Conservation (phyloP, 2,888 invertebrate species). For the Aromia moschata region DNA sequence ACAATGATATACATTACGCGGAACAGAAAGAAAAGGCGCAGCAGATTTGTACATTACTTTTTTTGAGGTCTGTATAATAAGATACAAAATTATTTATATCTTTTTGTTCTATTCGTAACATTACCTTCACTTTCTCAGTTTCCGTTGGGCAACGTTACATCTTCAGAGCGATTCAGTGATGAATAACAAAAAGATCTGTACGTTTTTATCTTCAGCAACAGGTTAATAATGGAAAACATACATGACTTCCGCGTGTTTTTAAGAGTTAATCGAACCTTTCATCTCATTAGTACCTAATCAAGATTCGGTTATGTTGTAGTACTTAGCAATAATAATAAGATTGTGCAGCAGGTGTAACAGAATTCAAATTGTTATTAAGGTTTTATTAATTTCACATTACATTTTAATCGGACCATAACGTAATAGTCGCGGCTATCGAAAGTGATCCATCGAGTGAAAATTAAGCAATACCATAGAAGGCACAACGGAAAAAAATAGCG, state of each 20-base stretch:
- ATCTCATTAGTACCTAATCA: constrained; percentile 5
- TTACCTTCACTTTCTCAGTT: too few relatives aligned
- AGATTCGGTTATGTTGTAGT: constrained; percentile 3
- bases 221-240: neutral
- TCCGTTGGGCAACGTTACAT: too few relatives aligned
- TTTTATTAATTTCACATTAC: constrained; percentile 2
- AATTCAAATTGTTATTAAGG: constrained; percentile 4
- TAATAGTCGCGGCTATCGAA: neutral
- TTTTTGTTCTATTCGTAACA: too few relatives aligned
- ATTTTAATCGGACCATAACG: constrained; percentile 5
- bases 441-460: constrained; percentile 1
- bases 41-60: too few relatives aligned
- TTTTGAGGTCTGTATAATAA: too few relatives aligned
- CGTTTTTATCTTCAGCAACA: neutral
- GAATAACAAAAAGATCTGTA: neutral
- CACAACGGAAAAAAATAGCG: neutral
- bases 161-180: neutral
- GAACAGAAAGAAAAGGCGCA: too few relatives aligned
- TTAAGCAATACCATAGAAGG: constrained; percentile 2
- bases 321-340: constrained; percentile 4
- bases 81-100: too few relatives aligned
- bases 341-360: constrained; percentile 7
- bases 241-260: constrained; percentile 1
- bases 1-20: too few relatives aligned
- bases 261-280: constrained; percentile 4